phyloP scores from a whole-genome alignment of 64 coral and sea anemone species.

The Actinia tenebrosa region DNA sequence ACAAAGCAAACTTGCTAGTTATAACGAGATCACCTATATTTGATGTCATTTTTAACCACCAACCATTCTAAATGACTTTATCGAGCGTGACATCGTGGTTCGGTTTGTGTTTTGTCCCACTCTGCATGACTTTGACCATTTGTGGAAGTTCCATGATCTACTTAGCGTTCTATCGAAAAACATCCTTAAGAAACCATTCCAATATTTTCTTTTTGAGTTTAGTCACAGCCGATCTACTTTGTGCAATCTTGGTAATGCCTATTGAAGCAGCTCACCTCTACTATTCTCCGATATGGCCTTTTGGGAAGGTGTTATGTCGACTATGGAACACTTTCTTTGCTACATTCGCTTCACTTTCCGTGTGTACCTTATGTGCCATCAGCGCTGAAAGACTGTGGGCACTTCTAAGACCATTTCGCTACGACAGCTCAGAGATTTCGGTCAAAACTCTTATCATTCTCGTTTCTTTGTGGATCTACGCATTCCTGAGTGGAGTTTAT shows the following conservation, averaged over 20 bases:
- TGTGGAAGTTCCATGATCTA: slow-evolving; percentile 21
- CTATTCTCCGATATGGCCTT: slow-evolving; percentile 1
- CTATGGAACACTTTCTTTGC: slow-evolving; percentile 25
- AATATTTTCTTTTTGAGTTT: slow-evolving; percentile 27
- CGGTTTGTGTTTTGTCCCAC: not conserved
- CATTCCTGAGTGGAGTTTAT: not conserved
- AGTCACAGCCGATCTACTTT: slow-evolving; percentile 23
- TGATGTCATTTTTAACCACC: too few species aligned
- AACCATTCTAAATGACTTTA: not conserved
- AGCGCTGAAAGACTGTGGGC: slow-evolving; percentile 8
- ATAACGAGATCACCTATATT: too few species aligned
- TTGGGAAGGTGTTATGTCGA: not conserved
- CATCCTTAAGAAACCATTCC: not conserved
- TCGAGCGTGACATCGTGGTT: not conserved
- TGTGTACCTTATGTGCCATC: not conserved
- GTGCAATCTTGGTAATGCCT: slow-evolving; percentile 24
- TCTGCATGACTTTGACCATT: slow-evolving; percentile 15
- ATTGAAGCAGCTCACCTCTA: slow-evolving; percentile 16
- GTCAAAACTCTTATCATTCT: not conserved
- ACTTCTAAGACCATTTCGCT: slow-evolving; percentile 7
- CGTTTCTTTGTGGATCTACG: slow-evolving; percentile 11
- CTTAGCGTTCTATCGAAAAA: slow-evolving; percentile 3
- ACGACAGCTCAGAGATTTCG: slow-evolving; percentile 8
- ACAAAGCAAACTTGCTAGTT: too few species aligned
- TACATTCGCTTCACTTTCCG: slow-evolving; percentile 12